A percentile compares a stretch with the other conserved stretches of the same genome.
Evolutionary conservation across 2,113 vertebrate genomes (phyloP).

Genomic region (Cephalopholis sonnerati): DNA sequence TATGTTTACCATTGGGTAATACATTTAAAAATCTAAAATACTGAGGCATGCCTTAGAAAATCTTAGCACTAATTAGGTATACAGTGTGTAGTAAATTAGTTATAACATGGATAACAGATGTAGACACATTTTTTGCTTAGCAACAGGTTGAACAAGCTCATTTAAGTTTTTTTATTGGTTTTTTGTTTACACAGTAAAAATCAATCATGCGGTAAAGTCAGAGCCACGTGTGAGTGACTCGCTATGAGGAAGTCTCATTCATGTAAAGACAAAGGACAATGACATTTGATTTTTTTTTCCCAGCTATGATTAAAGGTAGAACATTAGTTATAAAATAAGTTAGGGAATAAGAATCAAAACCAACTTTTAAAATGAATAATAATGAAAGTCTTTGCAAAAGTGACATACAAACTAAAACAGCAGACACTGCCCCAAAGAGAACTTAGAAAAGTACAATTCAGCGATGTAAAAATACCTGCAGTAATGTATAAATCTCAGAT

Average conservation of each 20-base stretch:
- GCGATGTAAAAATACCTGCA: not conserved
- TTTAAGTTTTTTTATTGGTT: slow-evolving; percentile 43
- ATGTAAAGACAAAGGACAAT: not conserved
- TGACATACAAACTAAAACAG: not conserved
- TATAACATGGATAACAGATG: not conserved
- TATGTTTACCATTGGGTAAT: not conserved
- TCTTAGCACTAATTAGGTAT: not conserved
- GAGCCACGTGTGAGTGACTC: not conserved
- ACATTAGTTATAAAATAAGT: slow-evolving; percentile 51
- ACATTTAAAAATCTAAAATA: slow-evolving; percentile 4
- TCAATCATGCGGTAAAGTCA: not conserved
- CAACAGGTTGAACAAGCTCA: not conserved
- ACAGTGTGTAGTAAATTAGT: not conserved
- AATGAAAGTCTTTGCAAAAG: not conserved
- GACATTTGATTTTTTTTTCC: not conserved
- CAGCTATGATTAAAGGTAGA: slow-evolving; percentile 14
- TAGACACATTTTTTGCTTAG: not conserved
- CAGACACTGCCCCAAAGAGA: not conserved
- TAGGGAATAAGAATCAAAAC: slow-evolving; percentile 8
- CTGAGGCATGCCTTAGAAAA: not conserved
- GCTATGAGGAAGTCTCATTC: not conserved
- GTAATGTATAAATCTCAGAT: not conserved
- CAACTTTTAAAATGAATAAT: not conserved
- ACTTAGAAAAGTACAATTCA: not conserved
- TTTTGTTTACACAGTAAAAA: slow-evolving; percentile 9